Percentiles rank a stretch among this genome's conserved stretches.
Evolutionary conservation across 2,888 invertebrate species (phyloP).

Genomic region (Mayetiola destructor): DNA sequence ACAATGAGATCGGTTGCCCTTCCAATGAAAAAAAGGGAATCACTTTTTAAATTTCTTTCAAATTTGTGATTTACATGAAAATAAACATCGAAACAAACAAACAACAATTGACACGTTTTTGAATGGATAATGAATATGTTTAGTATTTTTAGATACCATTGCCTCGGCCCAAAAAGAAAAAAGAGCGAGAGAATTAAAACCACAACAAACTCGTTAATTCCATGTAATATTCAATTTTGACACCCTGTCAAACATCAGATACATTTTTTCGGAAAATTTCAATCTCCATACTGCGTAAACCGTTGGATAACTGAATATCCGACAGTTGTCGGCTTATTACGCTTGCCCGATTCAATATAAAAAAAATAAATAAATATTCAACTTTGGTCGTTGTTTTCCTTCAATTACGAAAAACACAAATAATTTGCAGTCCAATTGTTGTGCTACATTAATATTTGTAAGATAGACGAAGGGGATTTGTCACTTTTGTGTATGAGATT

Average conservation of each 20-base stretch:
- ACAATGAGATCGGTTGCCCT: neutral
- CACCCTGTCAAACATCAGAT: neutral
- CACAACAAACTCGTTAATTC: neutral
- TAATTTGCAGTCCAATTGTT: no score
- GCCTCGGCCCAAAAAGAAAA: neutral
- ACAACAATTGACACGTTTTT: constrained; percentile 13
- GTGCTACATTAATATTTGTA: no score
- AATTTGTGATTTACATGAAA: constrained; percentile 12
- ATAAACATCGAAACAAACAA: constrained; percentile 5
- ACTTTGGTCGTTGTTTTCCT: neutral
- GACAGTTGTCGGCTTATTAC: constrained; percentile 5
- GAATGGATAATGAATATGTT: neutral
- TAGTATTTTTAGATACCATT: no score
- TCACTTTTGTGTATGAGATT: no score
- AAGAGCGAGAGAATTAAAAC: neutral
- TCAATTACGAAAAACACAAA: no score
- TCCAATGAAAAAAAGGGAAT: constrained; percentile 2
- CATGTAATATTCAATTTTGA: neutral
- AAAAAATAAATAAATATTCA: neutral
- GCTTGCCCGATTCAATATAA: constrained; percentile 1
- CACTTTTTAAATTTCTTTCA: no score
- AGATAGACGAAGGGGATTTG: no score
- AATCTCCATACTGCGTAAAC: neutral
- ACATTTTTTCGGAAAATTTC: neutral
- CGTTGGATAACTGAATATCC: neutral